Evolutionary conservation across 2,888 invertebrate species (phyloP).

Genomic region (Trichacis sp.): DNA sequence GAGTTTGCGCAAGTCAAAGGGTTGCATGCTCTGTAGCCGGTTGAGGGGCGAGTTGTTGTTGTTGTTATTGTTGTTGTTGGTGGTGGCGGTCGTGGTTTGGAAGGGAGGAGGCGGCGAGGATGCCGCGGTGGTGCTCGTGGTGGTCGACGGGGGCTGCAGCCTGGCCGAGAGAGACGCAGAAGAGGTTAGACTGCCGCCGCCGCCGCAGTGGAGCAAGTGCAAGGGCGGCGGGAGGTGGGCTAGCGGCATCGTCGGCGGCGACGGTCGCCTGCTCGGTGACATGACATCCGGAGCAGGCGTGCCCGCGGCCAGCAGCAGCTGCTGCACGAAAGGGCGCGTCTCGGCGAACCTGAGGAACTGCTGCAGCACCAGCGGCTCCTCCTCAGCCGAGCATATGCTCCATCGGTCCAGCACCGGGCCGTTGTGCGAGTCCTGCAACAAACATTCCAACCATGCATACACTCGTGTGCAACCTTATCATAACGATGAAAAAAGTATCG

Average conservation of each 20-base stretch:
- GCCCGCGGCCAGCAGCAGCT: slow-evolving; percentile 73
- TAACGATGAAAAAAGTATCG: too few relatives aligned
- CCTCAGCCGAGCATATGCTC: slow-evolving; percentile 88
- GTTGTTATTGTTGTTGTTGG: too few relatives aligned
- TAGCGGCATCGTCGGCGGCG: slow-evolving; percentile 72
- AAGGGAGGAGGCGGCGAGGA: slow-evolving; percentile 76
- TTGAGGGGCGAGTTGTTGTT: slow-evolving; percentile 79
- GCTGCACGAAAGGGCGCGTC: slow-evolving; percentile 85
- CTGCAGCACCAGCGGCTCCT: slow-evolving; percentile 91
- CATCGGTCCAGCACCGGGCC: slow-evolving; percentile 86
- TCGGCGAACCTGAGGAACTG: slow-evolving; percentile 92
- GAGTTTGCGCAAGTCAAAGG: slow-evolving; percentile 90
- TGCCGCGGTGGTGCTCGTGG: slow-evolving; percentile 72
- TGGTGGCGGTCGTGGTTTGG: too few relatives aligned
- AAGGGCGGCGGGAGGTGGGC: slow-evolving; percentile 66
- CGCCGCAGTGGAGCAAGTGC: slow-evolving; percentile 63
- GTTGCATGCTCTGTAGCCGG: slow-evolving; percentile 94
- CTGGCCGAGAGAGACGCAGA: too few relatives aligned
- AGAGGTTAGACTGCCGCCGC: too few relatives aligned
- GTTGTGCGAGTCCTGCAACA: slow-evolving; percentile 84
- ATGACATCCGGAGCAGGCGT: slow-evolving; percentile 73
- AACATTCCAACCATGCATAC: too few relatives aligned
- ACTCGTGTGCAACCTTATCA: too few relatives aligned
- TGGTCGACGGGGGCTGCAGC: slow-evolving; percentile 52
- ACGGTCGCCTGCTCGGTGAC: slow-evolving; percentile 78